Evolutionary conservation across 1,140 invertebrate genomes (phyloP), one percentile per base, ranked within the genome.

Genomic region (Caenorhabditis inopinata): DNA sequence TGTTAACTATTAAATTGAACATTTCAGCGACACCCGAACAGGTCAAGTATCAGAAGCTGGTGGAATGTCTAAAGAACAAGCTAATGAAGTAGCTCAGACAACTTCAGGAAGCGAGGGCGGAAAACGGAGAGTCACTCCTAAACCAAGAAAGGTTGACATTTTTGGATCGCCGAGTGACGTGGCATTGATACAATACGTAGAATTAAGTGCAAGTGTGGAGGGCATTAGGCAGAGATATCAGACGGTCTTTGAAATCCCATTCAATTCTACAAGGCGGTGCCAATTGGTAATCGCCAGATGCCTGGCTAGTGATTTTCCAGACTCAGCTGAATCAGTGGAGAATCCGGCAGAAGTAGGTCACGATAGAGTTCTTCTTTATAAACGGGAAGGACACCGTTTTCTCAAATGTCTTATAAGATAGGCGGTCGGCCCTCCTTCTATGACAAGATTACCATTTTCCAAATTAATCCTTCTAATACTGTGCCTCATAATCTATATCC

Each of bases 181-280:
- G 6, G 87, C 87, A 12, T 68, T 88, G 42, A 84, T 88, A 4
- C 81, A 84, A 14, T 88, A 88, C 75, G 87, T 88, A 1, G 87
- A 88, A 49, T 35, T 51, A 29, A 82, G 82, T 29, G 85, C 84
- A 2, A 82, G 81, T 79, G 83, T 88, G 1, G 83, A 87, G 38
- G 87, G 84, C 18, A 84, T 88, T 48, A 48, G 87, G 25, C 79
- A 88, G 68, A 47, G 85, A 48, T 81, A 84, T 53, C 78, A 80
- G 86, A 80, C 78, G 1, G 53, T 87, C 0, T 86, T 87, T 21
- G 86, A 87, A 74, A 83, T 87, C 21, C 86, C 86, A 5, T 87
- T 87, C 81, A 87, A 87, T 68, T 87, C 86, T 1, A 85, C 87
- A 14, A 82, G 86, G 12, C 35, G 86, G 27, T 88, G 86, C 77